phyloP scores from a whole-genome alignment of 2,888 invertebrate species.

The Loripinus fragilis region DNA sequence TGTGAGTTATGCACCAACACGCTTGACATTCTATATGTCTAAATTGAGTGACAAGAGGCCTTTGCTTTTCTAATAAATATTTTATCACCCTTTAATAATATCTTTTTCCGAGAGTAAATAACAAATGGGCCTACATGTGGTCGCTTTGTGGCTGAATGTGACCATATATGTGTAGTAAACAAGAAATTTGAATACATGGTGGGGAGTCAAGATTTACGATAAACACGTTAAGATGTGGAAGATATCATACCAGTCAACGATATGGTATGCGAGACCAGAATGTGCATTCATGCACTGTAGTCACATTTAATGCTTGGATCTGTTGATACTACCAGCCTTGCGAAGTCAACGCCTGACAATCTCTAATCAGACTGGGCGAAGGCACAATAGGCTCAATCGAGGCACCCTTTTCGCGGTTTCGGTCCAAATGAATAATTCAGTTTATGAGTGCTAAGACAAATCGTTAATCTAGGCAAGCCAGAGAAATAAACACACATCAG shows the following conservation, averaged over 20 bases:
- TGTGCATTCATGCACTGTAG: too few species aligned
- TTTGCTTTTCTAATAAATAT: slow-evolving; percentile 5
- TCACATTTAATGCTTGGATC: too few species aligned
- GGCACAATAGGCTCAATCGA: too few species aligned
- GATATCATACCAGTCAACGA: too few species aligned
- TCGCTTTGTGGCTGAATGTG: background rate
- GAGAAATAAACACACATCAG: background rate
- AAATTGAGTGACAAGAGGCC: background rate
- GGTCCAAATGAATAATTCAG: slow-evolving; percentile 7
- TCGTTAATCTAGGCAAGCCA: background rate
- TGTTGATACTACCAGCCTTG: too few species aligned
- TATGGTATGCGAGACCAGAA: too few species aligned
- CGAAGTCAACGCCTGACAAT: too few species aligned
- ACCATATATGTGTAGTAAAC: background rate
- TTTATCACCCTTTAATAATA: slow-evolving; percentile 4
- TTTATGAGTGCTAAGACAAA: background rate
- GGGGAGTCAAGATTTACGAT: background rate
- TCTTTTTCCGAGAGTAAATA: background rate
- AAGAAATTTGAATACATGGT: background rate
- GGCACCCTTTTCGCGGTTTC: too few species aligned
- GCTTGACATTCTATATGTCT: slow-evolving; percentile 11
- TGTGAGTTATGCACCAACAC: background rate
- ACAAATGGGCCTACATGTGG: background rate
- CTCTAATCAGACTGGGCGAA: too few species aligned
- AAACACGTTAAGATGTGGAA: background rate